Percentiles rank a stretch among this genome's conserved stretches.
phyloP scores from a whole-genome alignment of 2,113 vertebrate genomes.

The Sorex araneus region DNA sequence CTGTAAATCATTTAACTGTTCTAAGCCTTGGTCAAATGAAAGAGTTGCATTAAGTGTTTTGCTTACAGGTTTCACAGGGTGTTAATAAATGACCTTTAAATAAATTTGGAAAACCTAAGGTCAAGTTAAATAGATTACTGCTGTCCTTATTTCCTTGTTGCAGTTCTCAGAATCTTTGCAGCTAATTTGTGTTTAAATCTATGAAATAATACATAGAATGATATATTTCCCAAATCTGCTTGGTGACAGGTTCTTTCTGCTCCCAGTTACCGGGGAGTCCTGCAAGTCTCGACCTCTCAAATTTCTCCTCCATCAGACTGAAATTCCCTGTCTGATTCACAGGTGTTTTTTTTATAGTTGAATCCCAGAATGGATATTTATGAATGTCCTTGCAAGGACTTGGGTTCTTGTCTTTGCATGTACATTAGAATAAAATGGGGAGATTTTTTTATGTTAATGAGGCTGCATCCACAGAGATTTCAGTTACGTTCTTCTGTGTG shows the following conservation, averaged over 20 bases:
- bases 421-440: not conserved
- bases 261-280: not conserved
- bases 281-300: too few relatives aligned
- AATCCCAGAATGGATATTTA: not conserved
- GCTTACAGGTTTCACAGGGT: not conserved
- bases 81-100: slow-evolving; percentile 33
- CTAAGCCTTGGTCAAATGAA: not conserved
- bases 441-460: not conserved
- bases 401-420: not conserved
- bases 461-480: not conserved
- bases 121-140: slow-evolving; percentile 20
- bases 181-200: slow-evolving; percentile 13
- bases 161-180: not conserved
- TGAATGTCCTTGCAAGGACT: not conserved
- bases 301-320: not conserved
- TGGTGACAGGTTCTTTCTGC: not conserved
- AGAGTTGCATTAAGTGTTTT: not conserved
- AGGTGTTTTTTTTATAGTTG: too few relatives aligned
- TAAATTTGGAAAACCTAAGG: not conserved
- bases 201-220: not conserved
- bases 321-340: too few relatives aligned
- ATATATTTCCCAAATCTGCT: not conserved
- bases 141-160: not conserved
- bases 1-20: not conserved
- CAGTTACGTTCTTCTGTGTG: not conserved